Evolutionary conservation across 2,113 vertebrate genomes (phyloP).

Genomic region (Gobio gobio): DNA sequence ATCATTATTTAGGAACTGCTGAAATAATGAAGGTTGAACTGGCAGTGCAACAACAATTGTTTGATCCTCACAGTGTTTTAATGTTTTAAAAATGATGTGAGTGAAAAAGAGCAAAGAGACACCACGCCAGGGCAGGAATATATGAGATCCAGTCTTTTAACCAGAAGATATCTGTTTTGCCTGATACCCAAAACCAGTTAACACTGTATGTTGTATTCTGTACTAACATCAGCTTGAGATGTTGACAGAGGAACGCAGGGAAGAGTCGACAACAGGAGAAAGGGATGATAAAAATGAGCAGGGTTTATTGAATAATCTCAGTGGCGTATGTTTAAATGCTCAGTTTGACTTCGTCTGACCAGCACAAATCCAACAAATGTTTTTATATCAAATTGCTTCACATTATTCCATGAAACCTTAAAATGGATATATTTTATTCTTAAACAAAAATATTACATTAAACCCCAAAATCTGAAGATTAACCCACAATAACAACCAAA

Average conservation of each 20-base stretch:
- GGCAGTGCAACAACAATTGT: not conserved
- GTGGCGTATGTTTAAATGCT: not conserved
- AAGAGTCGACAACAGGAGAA: not conserved
- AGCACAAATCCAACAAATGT: not conserved
- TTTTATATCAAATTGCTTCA: not conserved
- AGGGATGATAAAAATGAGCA: not conserved
- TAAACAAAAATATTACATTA: not conserved
- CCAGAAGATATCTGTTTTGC: not conserved
- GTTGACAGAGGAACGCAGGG: not conserved
- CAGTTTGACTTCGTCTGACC: not conserved
- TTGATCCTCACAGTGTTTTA: not conserved
- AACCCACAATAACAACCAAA: not conserved
- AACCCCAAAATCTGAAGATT: not conserved
- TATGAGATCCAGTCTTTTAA: not conserved
- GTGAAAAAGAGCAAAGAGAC: not conserved
- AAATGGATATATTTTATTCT: not conserved
- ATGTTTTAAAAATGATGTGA: not conserved
- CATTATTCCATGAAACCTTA: not conserved
- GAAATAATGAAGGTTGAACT: conserved; percentile 1
- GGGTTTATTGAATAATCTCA: not conserved
- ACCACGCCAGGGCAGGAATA: not conserved
- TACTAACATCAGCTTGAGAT: not conserved
- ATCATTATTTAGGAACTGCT: not conserved
- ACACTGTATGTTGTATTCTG: not conserved
- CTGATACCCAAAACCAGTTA: not conserved